Percentiles rank a stretch among this genome's conserved stretches.
Evolutionary conservation across 2,797 vertebrate genomes (phyloP).

Genomic region (Miichthys miiuy): DNA sequence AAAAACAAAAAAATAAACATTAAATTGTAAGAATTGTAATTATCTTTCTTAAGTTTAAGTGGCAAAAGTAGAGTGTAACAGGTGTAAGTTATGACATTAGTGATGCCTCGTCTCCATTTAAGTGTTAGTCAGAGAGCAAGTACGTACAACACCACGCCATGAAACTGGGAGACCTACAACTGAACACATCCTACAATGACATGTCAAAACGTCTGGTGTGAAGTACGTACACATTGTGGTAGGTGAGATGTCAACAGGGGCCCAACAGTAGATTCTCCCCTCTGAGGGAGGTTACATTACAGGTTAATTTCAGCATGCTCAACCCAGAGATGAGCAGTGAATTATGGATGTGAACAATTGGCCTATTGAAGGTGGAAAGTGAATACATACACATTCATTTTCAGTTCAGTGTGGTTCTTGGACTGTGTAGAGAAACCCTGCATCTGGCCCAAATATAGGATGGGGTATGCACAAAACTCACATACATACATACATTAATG

Average conservation of each 20-base stretch:
- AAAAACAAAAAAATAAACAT: neutral
- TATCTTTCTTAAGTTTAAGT: neutral
- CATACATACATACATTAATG: neutral
- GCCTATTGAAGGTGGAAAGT: slow-evolving; percentile 1
- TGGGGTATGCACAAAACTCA: neutral
- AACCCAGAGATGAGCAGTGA: neutral
- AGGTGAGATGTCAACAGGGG: neutral
- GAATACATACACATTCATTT: neutral
- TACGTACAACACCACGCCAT: neutral
- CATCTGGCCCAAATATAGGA: neutral
- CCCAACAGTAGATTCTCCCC: neutral
- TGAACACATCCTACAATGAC: neutral
- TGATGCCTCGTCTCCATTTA: neutral
- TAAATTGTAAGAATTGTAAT: neutral
- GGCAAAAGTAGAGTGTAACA: neutral
- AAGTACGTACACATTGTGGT: neutral
- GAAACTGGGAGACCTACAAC: neutral
- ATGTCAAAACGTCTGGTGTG: neutral
- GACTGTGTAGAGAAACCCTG: neutral
- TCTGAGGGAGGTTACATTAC: neutral
- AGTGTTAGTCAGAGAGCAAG: neutral
- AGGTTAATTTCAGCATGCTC: neutral
- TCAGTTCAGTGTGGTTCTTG: neutral
- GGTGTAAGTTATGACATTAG: neutral
- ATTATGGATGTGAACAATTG: slow-evolving; percentile 6